A percentile compares a stretch with the other conserved stretches of the same genome.
Evolutionary conservation across 2,797 vertebrate species (phyloP).

Genomic region (Catamblyrhynchus diadema): DNA sequence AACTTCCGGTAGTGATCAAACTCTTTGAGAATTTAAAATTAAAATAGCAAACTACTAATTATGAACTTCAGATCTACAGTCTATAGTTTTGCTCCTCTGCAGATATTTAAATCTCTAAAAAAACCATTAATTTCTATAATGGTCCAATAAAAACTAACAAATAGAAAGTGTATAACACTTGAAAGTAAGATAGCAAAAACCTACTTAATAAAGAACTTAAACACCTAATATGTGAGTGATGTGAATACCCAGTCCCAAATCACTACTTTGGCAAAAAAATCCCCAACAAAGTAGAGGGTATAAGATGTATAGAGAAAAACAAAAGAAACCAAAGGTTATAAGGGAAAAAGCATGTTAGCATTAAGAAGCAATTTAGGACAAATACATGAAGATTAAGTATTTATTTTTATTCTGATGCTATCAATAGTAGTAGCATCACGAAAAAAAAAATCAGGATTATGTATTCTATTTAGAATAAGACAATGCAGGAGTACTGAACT

Average conservation of each 20-base stretch:
- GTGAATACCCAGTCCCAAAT: background rate
- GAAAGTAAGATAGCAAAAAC: background rate
- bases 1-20: background rate
- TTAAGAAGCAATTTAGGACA: background rate
- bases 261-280: background rate
- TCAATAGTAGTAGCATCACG: background rate
- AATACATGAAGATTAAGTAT: background rate
- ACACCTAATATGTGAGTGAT: background rate
- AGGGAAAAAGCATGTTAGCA: background rate
- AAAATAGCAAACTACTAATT: background rate
- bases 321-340: background rate
- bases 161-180: background rate
- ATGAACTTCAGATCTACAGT: background rate
- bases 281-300: background rate
- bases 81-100: background rate
- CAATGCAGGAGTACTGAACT: background rate
- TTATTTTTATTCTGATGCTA: background rate
- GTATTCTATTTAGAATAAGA: background rate
- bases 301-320: background rate
- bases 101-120: background rate
- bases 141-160: background rate
- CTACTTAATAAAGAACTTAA: background rate
- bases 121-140: rapidly evolving
- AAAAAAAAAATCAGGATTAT: background rate
- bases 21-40: background rate